A percentile compares a stretch with the other conserved stretches of the same genome.
Conservation (phyloP, 2,888 invertebrate species). For the Cosmorhoe ocellata region DNA sequence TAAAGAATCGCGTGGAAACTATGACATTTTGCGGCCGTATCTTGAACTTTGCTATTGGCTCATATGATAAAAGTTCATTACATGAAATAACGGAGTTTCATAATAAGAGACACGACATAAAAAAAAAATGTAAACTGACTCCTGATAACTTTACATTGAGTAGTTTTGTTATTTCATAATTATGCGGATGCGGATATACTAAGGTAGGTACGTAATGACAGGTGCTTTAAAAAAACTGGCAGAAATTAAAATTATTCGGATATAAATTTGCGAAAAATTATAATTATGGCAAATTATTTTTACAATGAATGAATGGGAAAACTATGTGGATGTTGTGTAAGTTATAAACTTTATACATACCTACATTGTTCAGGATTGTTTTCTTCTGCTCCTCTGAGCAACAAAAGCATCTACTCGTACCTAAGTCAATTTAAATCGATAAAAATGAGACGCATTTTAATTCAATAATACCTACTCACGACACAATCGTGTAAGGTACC, state of each 20-base stretch:
- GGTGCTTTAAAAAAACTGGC: neutral
- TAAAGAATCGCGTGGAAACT: no score
- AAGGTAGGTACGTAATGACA: neutral
- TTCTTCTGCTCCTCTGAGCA: no score
- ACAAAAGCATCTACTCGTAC: no score
- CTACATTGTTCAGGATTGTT: no score
- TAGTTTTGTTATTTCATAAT: neutral
- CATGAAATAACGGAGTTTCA: conserved; percentile 3
- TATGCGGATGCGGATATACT: neutral
- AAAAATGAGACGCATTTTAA: no score
- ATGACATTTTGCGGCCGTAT: neutral
- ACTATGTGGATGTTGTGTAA: no score
- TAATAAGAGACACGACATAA: neutral
- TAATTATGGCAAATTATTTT: neutral
- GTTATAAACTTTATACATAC: no score
- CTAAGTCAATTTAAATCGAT: no score
- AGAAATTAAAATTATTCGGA: neutral
- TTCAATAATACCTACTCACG: no score
- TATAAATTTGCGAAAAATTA: neutral
- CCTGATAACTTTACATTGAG: no score
- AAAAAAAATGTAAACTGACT: neutral
- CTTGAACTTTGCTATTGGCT: conserved; percentile 3
- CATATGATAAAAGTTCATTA: neutral
- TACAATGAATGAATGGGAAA: no score
- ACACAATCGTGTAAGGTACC: neutral